Base-by-base conservation (phyloP, 1,140 invertebrate species). In the Ceratina australensis region DNA sequence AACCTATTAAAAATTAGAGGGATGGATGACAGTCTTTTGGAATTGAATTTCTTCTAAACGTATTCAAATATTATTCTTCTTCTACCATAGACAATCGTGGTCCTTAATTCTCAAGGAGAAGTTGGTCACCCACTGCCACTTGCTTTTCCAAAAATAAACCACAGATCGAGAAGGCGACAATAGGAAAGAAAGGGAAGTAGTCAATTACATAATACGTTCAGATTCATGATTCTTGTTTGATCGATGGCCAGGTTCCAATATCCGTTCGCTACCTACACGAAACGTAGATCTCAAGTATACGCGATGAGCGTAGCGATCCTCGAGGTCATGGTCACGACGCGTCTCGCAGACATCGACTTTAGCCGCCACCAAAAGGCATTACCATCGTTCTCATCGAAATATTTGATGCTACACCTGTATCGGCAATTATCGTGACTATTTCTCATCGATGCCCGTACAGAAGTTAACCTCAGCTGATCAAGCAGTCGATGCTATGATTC, bases 1-100 rank as follows among this genome's bases (percentile, higher is more conserved):
- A n/a, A n/a, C n/a, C n/a, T n/a, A n/a, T n/a, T n/a, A n/a, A n/a
- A n/a, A n/a, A n/a, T n/a, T n/a, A n/a, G n/a, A n/a, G n/a, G n/a
- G n/a, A n/a, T n/a, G n/a, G n/a, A n/a, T n/a, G n/a, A 33, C 28
- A 5, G 5, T 33, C 28, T 33, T 5, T 33, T 33, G 20, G 12
- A 28, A 26, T 22, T 66, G n/a, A 79, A 80, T 80, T 77, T 76
- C 66, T n/a, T n/a, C n/a, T n/a, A n/a, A 83, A 63, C 33, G 66
- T 78, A 83, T 85, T 83, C 78, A 85, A 85, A 85, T 83, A 56
- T 22, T 50, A 83, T 85, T 83, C 83, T 78, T 52, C 83, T 78
- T 83, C 28, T 77, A 22, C 67, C 56, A 18, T 47, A 16, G 16
- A 49, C 54, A 54, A 42, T 42, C 0, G 33, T 42, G 33, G 10